Conservation (phyloP, 2,888 invertebrate genomes). For the Platerodrilus igneus region DNA sequence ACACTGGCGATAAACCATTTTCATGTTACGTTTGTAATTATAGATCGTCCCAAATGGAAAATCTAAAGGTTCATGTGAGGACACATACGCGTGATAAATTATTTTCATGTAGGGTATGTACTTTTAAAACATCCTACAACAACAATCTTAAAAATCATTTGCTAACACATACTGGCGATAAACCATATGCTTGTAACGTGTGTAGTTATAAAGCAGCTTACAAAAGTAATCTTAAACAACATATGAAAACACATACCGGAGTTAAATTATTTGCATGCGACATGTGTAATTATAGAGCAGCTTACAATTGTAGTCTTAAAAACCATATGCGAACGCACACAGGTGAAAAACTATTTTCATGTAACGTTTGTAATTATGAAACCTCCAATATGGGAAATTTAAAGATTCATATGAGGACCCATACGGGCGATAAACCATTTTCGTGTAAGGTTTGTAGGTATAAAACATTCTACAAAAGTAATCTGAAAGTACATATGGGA, state of each 20-base stretch:
- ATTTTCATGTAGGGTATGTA: neutral
- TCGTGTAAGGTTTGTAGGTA: too few species aligned
- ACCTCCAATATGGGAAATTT: too few species aligned
- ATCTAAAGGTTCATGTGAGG: neutral
- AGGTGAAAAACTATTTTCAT: neutral
- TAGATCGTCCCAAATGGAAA: neutral
- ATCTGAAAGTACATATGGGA: too few species aligned
- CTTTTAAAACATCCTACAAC: neutral
- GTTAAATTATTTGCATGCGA: slow-evolving; percentile 3
- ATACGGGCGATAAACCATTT: too few species aligned
- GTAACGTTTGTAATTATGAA: too few species aligned
- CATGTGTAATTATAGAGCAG: neutral
- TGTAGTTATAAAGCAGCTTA: neutral
- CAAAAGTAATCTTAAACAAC: neutral
- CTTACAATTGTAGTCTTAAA: neutral
- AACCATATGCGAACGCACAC: neutral
- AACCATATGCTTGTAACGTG: slow-evolving; percentile 1
- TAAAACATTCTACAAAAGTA: too few species aligned
- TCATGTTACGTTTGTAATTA: neutral
- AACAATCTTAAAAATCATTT: slow-evolving; percentile 1
- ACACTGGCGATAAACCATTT: too few species aligned
- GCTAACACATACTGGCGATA: slow-evolving; percentile 1
- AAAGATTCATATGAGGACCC: too few species aligned
- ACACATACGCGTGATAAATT: neutral
- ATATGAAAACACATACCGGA: slow-evolving; percentile 1